Evolutionary conservation across 2,113 vertebrate species (phyloP).

Genomic region (Progne subis): DNA sequence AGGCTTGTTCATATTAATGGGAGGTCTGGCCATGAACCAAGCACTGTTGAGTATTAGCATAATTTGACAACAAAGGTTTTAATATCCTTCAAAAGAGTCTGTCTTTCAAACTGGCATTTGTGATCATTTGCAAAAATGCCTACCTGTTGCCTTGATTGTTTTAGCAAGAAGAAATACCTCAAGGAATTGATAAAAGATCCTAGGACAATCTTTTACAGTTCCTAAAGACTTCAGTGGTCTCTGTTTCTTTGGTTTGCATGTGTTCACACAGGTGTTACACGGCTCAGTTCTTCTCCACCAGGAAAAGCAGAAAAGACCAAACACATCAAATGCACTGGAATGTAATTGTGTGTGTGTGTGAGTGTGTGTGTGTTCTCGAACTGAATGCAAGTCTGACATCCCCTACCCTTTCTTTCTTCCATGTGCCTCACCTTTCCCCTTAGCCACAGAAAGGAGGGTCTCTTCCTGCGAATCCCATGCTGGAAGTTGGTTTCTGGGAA

Average conservation of each 20-base stretch:
- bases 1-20: not conserved
- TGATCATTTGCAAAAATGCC: conserved; percentile 27
- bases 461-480: conserved; percentile 67
- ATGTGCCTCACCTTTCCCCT: conserved; percentile 43
- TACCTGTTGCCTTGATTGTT: conserved; percentile 58
- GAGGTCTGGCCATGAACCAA: conserved; percentile 24
- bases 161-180: conserved; percentile 66
- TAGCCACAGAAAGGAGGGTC: conserved; percentile 60
- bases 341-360: not conserved
- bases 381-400: conserved; percentile 56
- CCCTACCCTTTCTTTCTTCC: conserved; percentile 44
- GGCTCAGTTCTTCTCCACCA: conserved; percentile 53
- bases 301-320: conserved; percentile 67
- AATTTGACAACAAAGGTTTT: conserved; percentile 22
- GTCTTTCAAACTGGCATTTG: conserved; percentile 41
- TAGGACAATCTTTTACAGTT: conserved; percentile 53
- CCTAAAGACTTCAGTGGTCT: conserved; percentile 58
- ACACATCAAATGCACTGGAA: conserved; percentile 72
- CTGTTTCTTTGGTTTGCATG: conserved; percentile 59
- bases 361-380: not conserved
- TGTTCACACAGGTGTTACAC: conserved; percentile 54
- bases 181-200: conserved; percentile 57
- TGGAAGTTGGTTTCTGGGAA: conserved; percentile 73
- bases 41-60: not conserved
- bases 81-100: conserved; percentile 20